Percentiles rank a stretch among this genome's conserved stretches.
Conservation (phyloP, 2,888 invertebrate species). For the Ashinkailepas kermadecensis region DNA sequence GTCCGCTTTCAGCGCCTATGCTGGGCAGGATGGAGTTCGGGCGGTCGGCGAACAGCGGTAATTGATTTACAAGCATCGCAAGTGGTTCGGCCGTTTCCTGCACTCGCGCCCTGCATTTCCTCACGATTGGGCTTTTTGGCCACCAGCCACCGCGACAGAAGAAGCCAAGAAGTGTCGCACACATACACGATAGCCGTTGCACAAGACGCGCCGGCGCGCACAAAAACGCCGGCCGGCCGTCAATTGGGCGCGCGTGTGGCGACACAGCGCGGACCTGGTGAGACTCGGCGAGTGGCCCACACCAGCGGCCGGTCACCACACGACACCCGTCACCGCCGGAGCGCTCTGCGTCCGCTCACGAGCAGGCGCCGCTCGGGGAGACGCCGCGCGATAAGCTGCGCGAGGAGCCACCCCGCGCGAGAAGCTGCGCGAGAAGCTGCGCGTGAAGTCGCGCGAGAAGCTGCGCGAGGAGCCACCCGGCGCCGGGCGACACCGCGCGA, state of each 20-base stretch:
- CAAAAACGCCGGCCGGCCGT: neutral
- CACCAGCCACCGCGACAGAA: neutral
- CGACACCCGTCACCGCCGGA: no score
- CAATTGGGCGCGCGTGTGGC: neutral
- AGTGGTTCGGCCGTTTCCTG: neutral
- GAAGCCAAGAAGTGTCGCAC: conserved; percentile 7
- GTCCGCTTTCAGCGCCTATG: no score
- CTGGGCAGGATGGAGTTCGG: neutral
- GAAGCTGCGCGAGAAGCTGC: no score
- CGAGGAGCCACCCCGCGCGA: no score
- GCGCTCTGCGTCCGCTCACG: no score
- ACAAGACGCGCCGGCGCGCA: neutral
- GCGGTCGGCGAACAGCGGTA: neutral
- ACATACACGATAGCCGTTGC: neutral
- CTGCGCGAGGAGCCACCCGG: no score
- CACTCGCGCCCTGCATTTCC: neutral
- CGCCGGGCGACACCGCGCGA: no score
- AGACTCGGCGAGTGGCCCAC: no score
- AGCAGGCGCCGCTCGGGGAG: no score
- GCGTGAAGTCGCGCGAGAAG: no score
- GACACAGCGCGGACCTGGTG: neutral
- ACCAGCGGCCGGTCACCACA: no score
- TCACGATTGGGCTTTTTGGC: neutral
- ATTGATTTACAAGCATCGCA: conserved; percentile 2
- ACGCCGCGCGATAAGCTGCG: no score